These are phyloP conservation scores for Anthonomus grandis DNA, from an alignment of 1,140 invertebrate species.

Conservation along the genomic window DNA sequence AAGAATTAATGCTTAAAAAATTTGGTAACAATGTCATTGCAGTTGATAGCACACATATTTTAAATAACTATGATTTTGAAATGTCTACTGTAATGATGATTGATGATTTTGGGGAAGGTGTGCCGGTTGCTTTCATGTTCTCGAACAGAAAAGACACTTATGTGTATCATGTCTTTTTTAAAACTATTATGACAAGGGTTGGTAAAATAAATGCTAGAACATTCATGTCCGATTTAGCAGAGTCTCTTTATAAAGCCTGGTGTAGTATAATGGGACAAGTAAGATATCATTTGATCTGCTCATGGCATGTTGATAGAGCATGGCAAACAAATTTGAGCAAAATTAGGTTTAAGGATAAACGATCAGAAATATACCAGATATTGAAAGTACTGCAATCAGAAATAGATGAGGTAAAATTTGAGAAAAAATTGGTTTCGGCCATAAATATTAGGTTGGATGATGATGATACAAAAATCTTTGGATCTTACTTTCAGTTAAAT, in stretches of 20 bases:
- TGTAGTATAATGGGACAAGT: slow-evolving; percentile 4
- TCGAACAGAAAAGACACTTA: slow-evolving; percentile 21
- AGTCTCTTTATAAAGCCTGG: slow-evolving; percentile 20
- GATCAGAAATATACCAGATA: slow-evolving; percentile 6
- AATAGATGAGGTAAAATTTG: slow-evolving; percentile 3
- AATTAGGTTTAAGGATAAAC: slow-evolving; percentile 6
- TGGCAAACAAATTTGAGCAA: slow-evolving; percentile 15
- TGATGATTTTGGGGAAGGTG: slow-evolving; percentile 27
- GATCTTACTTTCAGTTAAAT: slow-evolving; percentile 9
- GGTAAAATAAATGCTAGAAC: slow-evolving; percentile 17
- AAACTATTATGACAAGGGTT: slow-evolving; percentile 7
- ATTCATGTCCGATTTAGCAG: slow-evolving; percentile 26
- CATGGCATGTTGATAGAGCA: slow-evolving; percentile 7
- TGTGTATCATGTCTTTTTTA: slow-evolving; percentile 22
- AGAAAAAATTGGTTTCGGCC: slow-evolving; percentile 1
- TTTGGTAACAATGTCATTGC: slow-evolving; percentile 22
- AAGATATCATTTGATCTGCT: slow-evolving; percentile 2
- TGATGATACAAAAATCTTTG: not conserved
- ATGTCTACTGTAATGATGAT: slow-evolving; percentile 24
- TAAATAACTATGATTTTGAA: slow-evolving; percentile 28
- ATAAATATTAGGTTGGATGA: slow-evolving; percentile 5
- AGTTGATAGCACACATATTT: slow-evolving; percentile 22
- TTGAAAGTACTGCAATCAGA: slow-evolving; percentile 17
- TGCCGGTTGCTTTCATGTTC: slow-evolving; percentile 27
- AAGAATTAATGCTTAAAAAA: slow-evolving; percentile 18